Evolutionary conservation across 2,797 vertebrate genomes (phyloP).

Genomic region (Anguilla pacifica): DNA sequence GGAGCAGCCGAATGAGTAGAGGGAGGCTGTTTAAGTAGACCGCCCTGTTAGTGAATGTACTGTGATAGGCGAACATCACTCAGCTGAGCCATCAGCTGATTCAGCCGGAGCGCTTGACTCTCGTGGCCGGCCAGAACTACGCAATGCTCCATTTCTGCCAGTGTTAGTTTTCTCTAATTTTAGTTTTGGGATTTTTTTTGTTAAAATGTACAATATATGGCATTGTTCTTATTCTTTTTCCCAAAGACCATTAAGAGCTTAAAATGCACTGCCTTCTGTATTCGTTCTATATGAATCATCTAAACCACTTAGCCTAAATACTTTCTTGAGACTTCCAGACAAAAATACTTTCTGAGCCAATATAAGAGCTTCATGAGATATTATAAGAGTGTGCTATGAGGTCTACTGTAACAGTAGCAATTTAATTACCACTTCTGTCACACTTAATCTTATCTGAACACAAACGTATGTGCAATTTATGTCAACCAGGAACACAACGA

Average conservation of each 20-base stretch:
- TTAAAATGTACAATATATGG: slow-evolving; percentile 19
- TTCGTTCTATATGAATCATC: slow-evolving; percentile 19
- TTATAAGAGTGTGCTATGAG: neutral
- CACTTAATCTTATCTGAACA: neutral
- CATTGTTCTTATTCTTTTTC: slow-evolving; percentile 20
- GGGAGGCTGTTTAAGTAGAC: too few relatives aligned
- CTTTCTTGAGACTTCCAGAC: neutral
- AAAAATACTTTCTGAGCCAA: slow-evolving; percentile 18
- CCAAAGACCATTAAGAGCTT: slow-evolving; percentile 23
- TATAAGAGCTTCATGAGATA: neutral
- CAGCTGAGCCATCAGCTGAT: too few relatives aligned
- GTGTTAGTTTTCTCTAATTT: too few relatives aligned
- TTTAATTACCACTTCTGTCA: neutral
- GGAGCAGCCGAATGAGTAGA: too few relatives aligned
- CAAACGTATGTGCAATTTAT: neutral
- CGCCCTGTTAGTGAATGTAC: too few relatives aligned
- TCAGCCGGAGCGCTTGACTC: too few relatives aligned
- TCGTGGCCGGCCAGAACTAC: too few relatives aligned
- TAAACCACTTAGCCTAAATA: slow-evolving; percentile 28
- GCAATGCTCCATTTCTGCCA: too few relatives aligned
- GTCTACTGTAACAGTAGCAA: neutral
- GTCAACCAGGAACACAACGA: neutral
- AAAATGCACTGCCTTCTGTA: neutral
- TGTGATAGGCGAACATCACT: too few relatives aligned
- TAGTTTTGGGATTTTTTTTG: neutral